Evolutionary conservation across 2,888 invertebrate species (phyloP).

Genomic region (Meiosimyza platycephala): DNA sequence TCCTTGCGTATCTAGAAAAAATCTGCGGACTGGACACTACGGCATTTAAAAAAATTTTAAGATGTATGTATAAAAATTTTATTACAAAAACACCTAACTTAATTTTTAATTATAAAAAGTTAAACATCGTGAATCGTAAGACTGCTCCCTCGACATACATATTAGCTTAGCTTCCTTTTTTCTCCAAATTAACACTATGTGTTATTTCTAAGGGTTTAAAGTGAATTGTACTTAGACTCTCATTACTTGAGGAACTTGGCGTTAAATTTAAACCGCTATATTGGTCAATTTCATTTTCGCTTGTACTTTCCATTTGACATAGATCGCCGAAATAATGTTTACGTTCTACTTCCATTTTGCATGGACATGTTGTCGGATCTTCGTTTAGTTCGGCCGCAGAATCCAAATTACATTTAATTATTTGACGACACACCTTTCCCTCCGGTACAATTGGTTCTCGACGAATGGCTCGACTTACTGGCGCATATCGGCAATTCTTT

Average conservation of each 20-base stretch:
- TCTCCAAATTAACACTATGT: no score
- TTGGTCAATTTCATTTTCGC: not conserved
- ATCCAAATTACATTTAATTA: constrained; percentile 3
- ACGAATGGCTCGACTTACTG: not conserved
- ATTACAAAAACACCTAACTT: no score
- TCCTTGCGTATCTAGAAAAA: no score
- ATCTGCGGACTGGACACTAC: no score
- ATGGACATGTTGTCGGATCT: not conserved
- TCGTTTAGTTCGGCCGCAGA: not conserved
- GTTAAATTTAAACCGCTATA: constrained; percentile 1
- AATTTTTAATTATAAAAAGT: no score
- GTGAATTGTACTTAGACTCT: not conserved
- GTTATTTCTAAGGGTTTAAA: not conserved
- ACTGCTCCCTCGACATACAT: no score
- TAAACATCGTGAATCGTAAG: no score
- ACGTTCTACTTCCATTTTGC: not conserved
- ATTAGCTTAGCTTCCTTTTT: no score
- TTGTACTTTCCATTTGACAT: not conserved
- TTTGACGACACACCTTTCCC: not conserved
- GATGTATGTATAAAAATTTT: no score
- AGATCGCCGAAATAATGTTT: constrained; percentile 17
- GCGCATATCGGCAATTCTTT: constrained; percentile 7
- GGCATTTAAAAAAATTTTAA: no score
- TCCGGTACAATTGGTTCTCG: not conserved
- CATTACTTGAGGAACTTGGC: constrained; percentile 11